Conservation (phyloP, 2,888 invertebrate species). For the Leptothorax acervorum region DNA sequence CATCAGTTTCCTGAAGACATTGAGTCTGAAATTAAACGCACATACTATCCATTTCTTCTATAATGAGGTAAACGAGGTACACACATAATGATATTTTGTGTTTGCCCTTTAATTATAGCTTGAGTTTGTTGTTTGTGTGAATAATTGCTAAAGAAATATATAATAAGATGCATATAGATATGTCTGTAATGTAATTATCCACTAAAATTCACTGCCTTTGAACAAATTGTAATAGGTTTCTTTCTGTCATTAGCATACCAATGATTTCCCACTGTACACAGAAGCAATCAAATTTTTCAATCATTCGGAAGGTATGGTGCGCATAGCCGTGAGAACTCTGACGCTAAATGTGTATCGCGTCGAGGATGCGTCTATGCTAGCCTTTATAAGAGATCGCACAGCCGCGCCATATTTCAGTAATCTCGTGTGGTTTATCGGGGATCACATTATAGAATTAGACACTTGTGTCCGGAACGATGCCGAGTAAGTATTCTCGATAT, state of each 20-base stretch:
- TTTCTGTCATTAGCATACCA: slow-evolving; percentile 91
- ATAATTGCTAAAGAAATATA: not conserved
- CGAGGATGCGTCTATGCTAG: slow-evolving; percentile 97
- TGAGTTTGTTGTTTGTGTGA: not conserved
- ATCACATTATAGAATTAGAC: slow-evolving; percentile 98
- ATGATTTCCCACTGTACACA: slow-evolving; percentile 99
- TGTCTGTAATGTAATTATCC: not conserved
- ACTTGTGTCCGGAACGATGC: slow-evolving; percentile 97
- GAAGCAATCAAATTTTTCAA: slow-evolving; percentile 99
- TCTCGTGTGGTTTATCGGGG: slow-evolving; percentile 99
- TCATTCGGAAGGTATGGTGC: slow-evolving; percentile 99
- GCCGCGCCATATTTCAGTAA: slow-evolving; percentile 99
- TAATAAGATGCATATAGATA: not conserved
- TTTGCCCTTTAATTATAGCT: slow-evolving; percentile 56
- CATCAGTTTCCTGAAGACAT: slow-evolving; percentile 99
- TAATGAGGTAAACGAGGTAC: slow-evolving; percentile 93
- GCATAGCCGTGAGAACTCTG: slow-evolving; percentile 98
- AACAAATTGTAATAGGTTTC: slow-evolving; percentile 61
- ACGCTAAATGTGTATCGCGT: slow-evolving; percentile 98
- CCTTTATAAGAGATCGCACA: slow-evolving; percentile 97
- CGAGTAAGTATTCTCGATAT: slow-evolving; percentile 90
- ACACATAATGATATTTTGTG: slow-evolving; percentile 69
- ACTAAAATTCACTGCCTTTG: not conserved
- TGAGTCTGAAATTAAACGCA: slow-evolving; percentile 98
- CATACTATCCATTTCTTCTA: slow-evolving; percentile 99